Percentiles rank a stretch among this genome's conserved stretches.
Evolutionary conservation across 2,797 vertebrate species (phyloP).

Genomic region (Periparus ater): DNA sequence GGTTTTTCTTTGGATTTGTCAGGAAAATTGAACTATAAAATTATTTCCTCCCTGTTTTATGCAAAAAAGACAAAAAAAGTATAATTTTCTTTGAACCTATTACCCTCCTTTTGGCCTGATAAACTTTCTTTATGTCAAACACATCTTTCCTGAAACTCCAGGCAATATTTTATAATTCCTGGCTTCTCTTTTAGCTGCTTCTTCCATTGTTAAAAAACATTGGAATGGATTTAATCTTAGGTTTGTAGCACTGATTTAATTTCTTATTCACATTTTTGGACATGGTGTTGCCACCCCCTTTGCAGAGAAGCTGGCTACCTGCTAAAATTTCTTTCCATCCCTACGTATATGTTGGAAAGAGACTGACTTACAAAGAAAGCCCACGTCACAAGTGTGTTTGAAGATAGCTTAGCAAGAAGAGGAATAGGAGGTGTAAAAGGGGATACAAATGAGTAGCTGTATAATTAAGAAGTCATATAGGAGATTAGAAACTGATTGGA

Average conservation of each 20-base stretch:
- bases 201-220: neutral
- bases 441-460: neutral
- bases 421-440: neutral
- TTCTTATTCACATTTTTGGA: neutral
- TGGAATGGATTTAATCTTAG: neutral
- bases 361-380: neutral
- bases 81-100: neutral
- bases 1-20: neutral
- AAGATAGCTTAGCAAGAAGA: neutral
- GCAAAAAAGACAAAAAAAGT: neutral
- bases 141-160: neutral
- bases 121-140: neutral
- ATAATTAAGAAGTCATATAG: conserved; percentile 17
- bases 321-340: neutral
- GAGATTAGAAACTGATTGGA: neutral
- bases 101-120: neutral
- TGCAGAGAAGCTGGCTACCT: neutral
- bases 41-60: neutral
- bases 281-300: neutral
- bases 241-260: neutral
- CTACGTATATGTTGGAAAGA: neutral
- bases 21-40: neutral
- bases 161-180: neutral
- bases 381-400: neutral
- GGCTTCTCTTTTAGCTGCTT: neutral